phyloP scores from a whole-genome alignment of 2,888 invertebrate genomes.

The Cloeon dipterum region DNA sequence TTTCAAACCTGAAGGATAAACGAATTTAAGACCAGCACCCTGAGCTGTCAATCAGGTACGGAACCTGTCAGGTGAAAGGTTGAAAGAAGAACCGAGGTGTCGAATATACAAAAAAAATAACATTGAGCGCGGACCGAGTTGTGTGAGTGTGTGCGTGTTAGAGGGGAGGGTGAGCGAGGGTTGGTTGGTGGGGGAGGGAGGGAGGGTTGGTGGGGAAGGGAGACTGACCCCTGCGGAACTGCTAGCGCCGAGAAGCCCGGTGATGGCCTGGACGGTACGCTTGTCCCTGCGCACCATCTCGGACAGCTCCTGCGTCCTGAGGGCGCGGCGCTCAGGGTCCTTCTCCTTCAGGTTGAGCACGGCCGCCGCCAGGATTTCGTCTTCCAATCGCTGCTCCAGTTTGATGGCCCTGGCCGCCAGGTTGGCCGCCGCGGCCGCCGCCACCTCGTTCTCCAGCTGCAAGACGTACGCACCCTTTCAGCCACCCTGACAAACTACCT shows the following conservation, averaged over 20 bases:
- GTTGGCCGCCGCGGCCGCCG: neutral
- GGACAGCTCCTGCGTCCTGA: constrained; percentile 7
- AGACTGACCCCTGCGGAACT: constrained; percentile 9
- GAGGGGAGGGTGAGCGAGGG: too few relatives aligned
- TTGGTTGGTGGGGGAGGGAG: too few relatives aligned
- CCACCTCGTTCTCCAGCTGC: constrained; percentile 1
- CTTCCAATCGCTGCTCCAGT: constrained; percentile 1
- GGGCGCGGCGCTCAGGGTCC: neutral
- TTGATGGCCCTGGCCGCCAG: neutral
- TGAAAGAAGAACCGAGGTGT: too few relatives aligned
- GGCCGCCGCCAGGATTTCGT: neutral
- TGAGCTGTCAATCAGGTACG: too few relatives aligned
- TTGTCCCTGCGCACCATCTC: constrained; percentile 10
- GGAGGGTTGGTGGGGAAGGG: too few relatives aligned
- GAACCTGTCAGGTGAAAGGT: too few relatives aligned
- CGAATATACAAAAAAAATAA: too few relatives aligned
- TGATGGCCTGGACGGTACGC: constrained; percentile 11
- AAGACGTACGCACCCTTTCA: neutral
- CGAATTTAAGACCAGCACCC: too few relatives aligned
- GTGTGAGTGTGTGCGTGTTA: too few relatives aligned
- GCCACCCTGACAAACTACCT: too few relatives aligned
- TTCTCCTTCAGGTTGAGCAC: neutral
- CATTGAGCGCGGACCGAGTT: too few relatives aligned
- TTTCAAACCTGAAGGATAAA: too few relatives aligned
- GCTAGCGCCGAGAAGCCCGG: constrained; percentile 12